These are phyloP conservation scores for Rhinolophus sinicus DNA, from an alignment of 2,113 vertebrate genomes.

Conservation along the genomic window DNA sequence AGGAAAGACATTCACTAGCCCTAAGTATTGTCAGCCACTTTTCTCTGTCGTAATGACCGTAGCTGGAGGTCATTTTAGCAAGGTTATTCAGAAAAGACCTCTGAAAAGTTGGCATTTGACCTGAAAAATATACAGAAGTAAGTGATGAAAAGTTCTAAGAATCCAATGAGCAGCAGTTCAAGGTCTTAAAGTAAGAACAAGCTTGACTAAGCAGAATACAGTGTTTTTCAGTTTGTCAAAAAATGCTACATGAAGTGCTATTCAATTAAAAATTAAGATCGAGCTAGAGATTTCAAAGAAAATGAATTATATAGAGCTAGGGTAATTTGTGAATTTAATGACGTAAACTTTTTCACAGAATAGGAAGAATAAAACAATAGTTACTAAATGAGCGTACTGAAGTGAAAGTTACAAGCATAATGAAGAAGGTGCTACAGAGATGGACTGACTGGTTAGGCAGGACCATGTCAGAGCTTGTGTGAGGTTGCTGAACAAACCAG, in stretches of 20 bases:
- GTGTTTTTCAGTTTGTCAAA: not conserved
- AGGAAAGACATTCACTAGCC: not conserved
- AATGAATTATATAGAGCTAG: not conserved
- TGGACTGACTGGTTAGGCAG: fast-evolving
- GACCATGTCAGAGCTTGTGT: not conserved
- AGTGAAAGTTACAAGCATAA: not conserved
- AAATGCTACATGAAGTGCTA: not conserved
- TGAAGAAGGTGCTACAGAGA: not conserved
- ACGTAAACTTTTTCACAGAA: not conserved
- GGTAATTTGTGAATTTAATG: not conserved
- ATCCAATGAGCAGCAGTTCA: not conserved
- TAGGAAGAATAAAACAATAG: not conserved
- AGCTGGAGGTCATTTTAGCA: not conserved
- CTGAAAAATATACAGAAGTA: not conserved
- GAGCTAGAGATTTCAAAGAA: not conserved
- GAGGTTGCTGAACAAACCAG: not conserved
- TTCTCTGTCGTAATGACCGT: not conserved
- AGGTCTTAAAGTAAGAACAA: not conserved
- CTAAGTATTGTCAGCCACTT: not conserved
- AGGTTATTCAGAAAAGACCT: not conserved
- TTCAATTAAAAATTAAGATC: not conserved
- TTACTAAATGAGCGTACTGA: not conserved
- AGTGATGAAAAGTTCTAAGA: not conserved
- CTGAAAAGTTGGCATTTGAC: not conserved
- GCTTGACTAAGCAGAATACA: not conserved